These are phyloP conservation scores for Yoshiicerus persimilis DNA, from an alignment of 1,140 invertebrate species.

Conservation along the genomic window DNA sequence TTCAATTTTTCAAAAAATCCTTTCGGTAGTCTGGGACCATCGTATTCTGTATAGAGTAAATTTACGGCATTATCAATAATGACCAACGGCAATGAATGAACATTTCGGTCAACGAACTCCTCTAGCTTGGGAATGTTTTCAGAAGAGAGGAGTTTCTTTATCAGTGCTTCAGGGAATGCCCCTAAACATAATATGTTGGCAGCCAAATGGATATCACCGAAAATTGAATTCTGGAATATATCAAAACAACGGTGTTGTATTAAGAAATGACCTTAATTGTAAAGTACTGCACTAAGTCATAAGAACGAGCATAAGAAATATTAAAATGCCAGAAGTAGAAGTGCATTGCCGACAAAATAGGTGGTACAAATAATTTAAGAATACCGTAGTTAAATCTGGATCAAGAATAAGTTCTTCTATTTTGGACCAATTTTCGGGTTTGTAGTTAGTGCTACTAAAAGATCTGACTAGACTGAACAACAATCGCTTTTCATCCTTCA, in stretches of 20 bases:
- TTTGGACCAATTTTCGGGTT: slow-evolving; percentile 59
- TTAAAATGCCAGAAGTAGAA: no score
- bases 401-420: slow-evolving; percentile 52
- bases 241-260: no score
- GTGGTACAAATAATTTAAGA: neutral
- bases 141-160: slow-evolving; percentile 53
- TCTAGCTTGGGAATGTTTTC: slow-evolving; percentile 15
- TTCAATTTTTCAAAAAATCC: slow-evolving; percentile 47
- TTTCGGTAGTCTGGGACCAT: slow-evolving; percentile 53
- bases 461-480: slow-evolving; percentile 53
- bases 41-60: slow-evolving; percentile 58
- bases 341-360: no score
- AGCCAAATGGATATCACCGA: slow-evolving; percentile 56
- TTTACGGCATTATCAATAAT: slow-evolving; percentile 61
- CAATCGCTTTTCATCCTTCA: slow-evolving; percentile 48
- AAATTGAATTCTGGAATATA: slow-evolving; percentile 23
- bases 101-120: slow-evolving; percentile 52
- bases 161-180: slow-evolving; percentile 58
- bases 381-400: slow-evolving; percentile 48
- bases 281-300: no score
- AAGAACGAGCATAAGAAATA: no score
- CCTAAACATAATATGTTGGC: slow-evolving; percentile 53
- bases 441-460: slow-evolving; percentile 60
- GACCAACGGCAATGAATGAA: slow-evolving; percentile 58
- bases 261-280: no score